Conservation (phyloP, 2,113 vertebrate species). For the Arvicanthis niloticus region DNA sequence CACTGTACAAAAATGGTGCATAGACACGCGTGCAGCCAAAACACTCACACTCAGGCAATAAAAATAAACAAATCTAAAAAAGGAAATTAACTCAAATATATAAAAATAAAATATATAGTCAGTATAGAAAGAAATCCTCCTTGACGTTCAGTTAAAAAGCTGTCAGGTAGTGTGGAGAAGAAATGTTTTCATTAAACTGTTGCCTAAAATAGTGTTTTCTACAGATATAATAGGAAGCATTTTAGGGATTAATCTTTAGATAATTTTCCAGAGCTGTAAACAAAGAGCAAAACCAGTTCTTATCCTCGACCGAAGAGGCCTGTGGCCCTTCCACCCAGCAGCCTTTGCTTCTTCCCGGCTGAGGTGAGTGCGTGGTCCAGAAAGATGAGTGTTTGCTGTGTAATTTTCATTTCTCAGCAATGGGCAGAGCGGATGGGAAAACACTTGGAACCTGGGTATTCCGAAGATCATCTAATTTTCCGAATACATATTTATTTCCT, state of each 20-base stretch:
- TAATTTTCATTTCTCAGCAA: slow-evolving; percentile 14
- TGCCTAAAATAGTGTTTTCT: slow-evolving; percentile 56
- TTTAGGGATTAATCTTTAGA: slow-evolving; percentile 39
- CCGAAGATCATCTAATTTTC: slow-evolving; percentile 10
- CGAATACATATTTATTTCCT: slow-evolving; percentile 7
- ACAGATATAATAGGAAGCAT: slow-evolving; percentile 35
- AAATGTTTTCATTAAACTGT: neutral
- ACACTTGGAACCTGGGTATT: neutral
- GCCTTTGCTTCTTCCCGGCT: slow-evolving; percentile 27
- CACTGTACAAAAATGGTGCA: neutral
- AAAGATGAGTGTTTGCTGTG: neutral
- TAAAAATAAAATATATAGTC: neutral
- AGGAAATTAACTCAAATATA: neutral
- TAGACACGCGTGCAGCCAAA: neutral
- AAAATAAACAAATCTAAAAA: neutral
- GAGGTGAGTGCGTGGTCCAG: neutral
- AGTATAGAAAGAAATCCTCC: neutral
- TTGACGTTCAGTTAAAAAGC: neutral
- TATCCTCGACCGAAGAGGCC: neutral
- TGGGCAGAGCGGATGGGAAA: neutral
- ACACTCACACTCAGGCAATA: neutral
- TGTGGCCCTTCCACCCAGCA: neutral
- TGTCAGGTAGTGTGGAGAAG: neutral
- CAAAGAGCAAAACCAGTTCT: slow-evolving; percentile 48
- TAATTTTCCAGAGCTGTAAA: slow-evolving; percentile 53